Base-by-base conservation (phyloP, 2,888 invertebrate genomes). In the Microplitis deprimator region DNA sequence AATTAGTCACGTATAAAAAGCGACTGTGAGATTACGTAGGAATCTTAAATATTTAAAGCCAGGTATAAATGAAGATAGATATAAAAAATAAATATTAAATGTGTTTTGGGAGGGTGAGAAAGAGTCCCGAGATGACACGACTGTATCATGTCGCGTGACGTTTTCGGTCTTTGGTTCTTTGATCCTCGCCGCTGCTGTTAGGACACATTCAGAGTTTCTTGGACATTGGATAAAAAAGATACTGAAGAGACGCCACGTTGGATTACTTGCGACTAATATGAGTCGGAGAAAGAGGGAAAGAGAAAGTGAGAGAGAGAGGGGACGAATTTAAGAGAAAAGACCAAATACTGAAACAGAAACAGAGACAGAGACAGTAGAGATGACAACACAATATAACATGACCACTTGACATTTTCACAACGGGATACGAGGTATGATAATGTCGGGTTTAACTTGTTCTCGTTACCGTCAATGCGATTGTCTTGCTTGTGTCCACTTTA, bases 331-430 rank as follows among this genome's bases (percentile, higher is more conserved):
- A 29, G 29, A 29, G 29, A 29, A 29, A 29, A 29, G 29, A 29
- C 29, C 29, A 29, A 29, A n/a, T 59, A 29, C 50, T 75, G 68
- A 60, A 69, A 59, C 41, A 8, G 65, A 29, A 38, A 73, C 29
- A 76, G 50, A 76, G 80, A 76, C 76, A 78, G 80, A 83, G 83
- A 80, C 82, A 82, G 79, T 29, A 29, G 29, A 29, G 29, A 29
- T 29, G 29, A 29, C 29, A 29, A 29, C 29, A 29, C 82, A 82
- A 82, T 80, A 80, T 82, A 79, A 79, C 82, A 84, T 80, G 82
- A 76, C 82, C 87, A 84, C 85, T 87, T 87, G 88, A 88, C 88
- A 88, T 88, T 88, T 89, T 88, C 89, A 86, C 88, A 83, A 84
- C 84, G 83, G 87, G 86, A 80, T 84, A 85, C 83, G 82, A 81